Base-by-base conservation (phyloP, 2,888 invertebrate species). In the Altica lythri region DNA sequence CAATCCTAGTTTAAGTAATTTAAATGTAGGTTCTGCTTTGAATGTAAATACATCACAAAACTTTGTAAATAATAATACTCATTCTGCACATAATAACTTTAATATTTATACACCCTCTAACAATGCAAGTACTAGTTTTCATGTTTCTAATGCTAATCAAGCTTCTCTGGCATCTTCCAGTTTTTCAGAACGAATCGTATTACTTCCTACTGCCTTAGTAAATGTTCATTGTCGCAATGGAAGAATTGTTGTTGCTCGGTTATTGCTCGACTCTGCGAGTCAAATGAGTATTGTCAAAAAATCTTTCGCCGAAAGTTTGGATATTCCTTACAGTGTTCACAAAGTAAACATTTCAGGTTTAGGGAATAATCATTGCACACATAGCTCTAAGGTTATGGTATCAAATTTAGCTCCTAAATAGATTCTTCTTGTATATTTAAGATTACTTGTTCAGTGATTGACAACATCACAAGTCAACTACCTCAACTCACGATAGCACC, bases 271-370 rank as follows among this genome's bases (percentile, higher is more conserved):
- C 3, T 27, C 16, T 2, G 40, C 27, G 1, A 25, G 25, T 25
- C 25, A 27, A 25, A 40, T 40, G 13, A 40, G 25, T 27, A 4
- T 40, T 2, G 25, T 38, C 5, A 38, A 38, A 18, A 17, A 10
- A n/a, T 38, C 27, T n/a, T 38, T 38, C 6, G 37, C 18, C 1
- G 3, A 38, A 12, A 38, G 18, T 18, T 18, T 38, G 10, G 9
- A 12, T 8, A 18, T 38, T 2, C 19, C 9, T 18, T 38, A 17
- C 19, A n/a, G 12, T 5, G 3, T 2, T 17, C 12, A 38, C n/a
- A 38, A n/a, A 8, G n/a, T 18, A 4, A 38, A 38, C 8, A 19
- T 38, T 38, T 38, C 22, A 10, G 37, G 37, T 12, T 8, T 38
- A n/a, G 37, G 37, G 9, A 38, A 18, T 9, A 38, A 38, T 19